Evolutionary conservation across 2,113 vertebrate species (phyloP).

Genomic region (Ranitomeya variabilis): DNA sequence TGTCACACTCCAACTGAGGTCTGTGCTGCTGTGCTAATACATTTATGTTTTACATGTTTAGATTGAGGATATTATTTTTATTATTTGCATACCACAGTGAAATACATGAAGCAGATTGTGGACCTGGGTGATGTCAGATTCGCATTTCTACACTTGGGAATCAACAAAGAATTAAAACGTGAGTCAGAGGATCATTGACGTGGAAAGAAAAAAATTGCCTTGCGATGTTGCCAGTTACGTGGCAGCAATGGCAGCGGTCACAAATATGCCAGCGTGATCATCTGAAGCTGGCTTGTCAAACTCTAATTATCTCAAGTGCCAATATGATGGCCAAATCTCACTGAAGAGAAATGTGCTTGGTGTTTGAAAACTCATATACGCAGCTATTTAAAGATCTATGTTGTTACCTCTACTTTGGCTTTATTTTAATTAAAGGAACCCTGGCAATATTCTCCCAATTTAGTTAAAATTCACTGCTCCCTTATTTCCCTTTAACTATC

Average conservation of each 20-base stretch:
- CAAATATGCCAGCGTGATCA: conserved; percentile 2
- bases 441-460: not conserved
- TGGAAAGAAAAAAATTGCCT: conserved; percentile 11
- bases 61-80: not conserved
- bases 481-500: not conserved
- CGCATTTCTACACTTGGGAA: not conserved
- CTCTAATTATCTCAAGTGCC: conserved; percentile 15
- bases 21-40: not conserved
- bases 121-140: not conserved
- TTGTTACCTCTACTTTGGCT: not conserved
- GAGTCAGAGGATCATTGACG: not conserved
- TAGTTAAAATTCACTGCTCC: not conserved
- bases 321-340: not conserved
- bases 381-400: not conserved
- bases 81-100: not conserved
- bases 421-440: not conserved
- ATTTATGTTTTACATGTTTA: not conserved
- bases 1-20: conserved; percentile 21
- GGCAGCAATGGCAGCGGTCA: not conserved
- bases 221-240: not conserved
- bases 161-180: conserved; percentile 6
- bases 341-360: not conserved
- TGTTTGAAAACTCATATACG: not conserved
- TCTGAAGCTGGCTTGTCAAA: conserved; percentile 28
- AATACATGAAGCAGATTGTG: not conserved